Evolutionary conservation across 2,888 invertebrate species (phyloP), one percentile per base, ranked within the genome.

Genomic region (Smittia sp.): DNA sequence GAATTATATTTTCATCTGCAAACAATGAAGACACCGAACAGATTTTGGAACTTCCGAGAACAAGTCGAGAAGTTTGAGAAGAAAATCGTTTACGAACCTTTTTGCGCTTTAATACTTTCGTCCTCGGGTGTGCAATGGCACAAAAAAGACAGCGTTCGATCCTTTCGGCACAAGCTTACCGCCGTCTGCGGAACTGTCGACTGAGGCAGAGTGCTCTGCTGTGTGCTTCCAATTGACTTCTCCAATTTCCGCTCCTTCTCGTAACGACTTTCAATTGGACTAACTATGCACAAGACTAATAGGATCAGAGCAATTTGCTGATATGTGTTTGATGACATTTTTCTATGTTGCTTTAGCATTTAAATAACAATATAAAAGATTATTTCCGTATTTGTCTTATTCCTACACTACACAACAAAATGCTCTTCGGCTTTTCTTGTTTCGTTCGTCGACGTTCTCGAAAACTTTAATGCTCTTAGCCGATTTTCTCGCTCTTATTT

Each of bases 141-240:
- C 78, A 82, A 79, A 9, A 82, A 76, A 75, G 82, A 81, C 80
- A 81, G 81, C 62, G 82, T 82, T n/a, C 81, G 79, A 13, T 80
- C 79, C 27, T 81, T 80, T 72, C 79, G 80, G 76, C 82, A 82
- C 75, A 82, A 80, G 13, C 80, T 81, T 52, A 81, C 15, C 24
- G 54, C 20, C 18, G 13, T 13, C 27, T 9, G 25, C 24, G 25
- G 11, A 15, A 38, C 18, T 15, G 27, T 15, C 13, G 22, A 13
- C 18, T 65, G 65, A 1, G 13, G 38, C 63, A 70, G 22, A 38
- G 27, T n/a, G 22, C 18, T 20, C 6, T 54, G 11, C 32, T 65
- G 15, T 63, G 54, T 46, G 38, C 24, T 13, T 67, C 67, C 25
- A 54, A 63, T 74, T 69, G 74, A 66, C 63, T 74, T 20, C 7